Evolutionary conservation across 2,888 invertebrate genomes (phyloP).

Genomic region (Koerneria pararmatus): DNA sequence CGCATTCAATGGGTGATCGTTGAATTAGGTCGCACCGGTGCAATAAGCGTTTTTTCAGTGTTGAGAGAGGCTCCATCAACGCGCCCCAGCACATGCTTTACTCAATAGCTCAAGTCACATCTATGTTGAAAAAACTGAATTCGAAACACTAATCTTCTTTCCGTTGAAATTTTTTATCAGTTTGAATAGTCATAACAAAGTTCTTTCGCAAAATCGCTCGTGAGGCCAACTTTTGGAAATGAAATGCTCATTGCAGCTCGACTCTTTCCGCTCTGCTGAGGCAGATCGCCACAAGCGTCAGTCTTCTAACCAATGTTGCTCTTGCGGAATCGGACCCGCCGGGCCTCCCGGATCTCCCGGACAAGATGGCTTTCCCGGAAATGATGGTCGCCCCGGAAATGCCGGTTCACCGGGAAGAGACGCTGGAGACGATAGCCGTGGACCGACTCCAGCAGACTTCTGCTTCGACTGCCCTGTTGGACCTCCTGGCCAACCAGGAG

Average conservation of each 20-base stretch:
- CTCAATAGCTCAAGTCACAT: too few relatives aligned
- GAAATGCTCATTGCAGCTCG: conserved; percentile 19
- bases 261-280: conserved; percentile 22
- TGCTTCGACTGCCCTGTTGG: conserved; percentile 49
- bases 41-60: too few relatives aligned
- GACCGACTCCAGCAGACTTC: conserved; percentile 30
- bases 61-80: too few relatives aligned
- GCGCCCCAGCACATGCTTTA: too few relatives aligned
- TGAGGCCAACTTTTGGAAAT: too few relatives aligned
- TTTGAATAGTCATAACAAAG: too few relatives aligned
- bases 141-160: too few relatives aligned
- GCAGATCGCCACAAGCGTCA: conserved; percentile 25
- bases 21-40: too few relatives aligned
- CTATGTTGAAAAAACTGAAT: too few relatives aligned
- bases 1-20: too few relatives aligned
- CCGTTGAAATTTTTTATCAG: too few relatives aligned
- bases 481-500: conserved; percentile 44
- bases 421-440: conserved; percentile 29
- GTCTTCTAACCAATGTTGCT: conserved; percentile 33
- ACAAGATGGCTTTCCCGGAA: conserved; percentile 29
- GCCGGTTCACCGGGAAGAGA: conserved; percentile 32
- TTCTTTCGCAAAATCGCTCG: too few relatives aligned
- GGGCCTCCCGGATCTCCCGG: conserved; percentile 36
- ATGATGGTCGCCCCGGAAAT: conserved; percentile 39
- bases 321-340: conserved; percentile 37